phyloP scores from a whole-genome alignment of 2,797 vertebrate species.

The Sibirionetta formosa region DNA sequence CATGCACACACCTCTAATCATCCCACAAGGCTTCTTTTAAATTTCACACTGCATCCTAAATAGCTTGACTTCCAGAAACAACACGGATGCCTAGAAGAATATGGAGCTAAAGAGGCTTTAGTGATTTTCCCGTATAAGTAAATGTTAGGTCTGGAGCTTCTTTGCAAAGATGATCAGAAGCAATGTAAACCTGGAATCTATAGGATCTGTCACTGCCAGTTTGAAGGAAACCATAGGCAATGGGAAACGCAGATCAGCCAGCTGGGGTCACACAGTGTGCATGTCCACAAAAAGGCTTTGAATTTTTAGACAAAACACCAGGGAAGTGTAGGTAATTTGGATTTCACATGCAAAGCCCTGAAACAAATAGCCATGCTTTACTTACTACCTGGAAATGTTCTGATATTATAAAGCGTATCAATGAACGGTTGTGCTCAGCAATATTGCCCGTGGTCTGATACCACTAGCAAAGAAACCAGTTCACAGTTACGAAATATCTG shows the following conservation, averaged over 20 bases:
- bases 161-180: constrained; percentile 16
- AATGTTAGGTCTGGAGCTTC: constrained; percentile 10
- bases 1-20: neutral
- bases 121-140: neutral
- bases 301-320: constrained; percentile 32
- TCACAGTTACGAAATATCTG: neutral
- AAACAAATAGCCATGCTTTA: neutral
- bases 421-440: neutral
- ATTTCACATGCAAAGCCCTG: constrained; percentile 14
- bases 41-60: neutral
- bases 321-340: neutral
- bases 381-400: neutral
- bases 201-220: constrained; percentile 32
- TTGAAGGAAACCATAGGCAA: constrained; percentile 53
- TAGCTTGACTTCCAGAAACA: neutral
- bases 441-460: accelerated
- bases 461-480: neutral
- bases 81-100: neutral
- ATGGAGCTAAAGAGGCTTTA: neutral
- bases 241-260: neutral
- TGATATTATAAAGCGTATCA: neutral
- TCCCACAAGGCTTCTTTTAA: neutral
- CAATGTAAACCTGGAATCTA: neutral
- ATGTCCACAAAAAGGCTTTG: neutral
- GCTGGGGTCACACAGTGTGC: neutral